Evolutionary conservation across 64 coral and sea anemone genomes (phyloP), one percentile per base, ranked within the genome.

Genomic region (Montipora efflorescens): DNA sequence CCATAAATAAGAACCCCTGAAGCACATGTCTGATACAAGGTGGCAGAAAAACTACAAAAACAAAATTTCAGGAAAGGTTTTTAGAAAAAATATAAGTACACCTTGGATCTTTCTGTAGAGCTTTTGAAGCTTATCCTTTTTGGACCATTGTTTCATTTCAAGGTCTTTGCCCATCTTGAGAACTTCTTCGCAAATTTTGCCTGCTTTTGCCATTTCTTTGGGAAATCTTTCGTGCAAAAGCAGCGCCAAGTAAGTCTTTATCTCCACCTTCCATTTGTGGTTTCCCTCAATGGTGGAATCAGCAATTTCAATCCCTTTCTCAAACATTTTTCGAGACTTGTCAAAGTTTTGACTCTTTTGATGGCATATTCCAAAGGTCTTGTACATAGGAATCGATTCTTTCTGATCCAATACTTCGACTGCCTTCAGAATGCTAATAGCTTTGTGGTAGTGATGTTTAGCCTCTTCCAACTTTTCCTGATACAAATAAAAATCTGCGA

Each of bases 341-440:
- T 79, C n/a, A 49, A 87, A n/a, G 12, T 50, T 87, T 4, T 14
- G 6, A 15, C 77, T 61, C 82, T 51, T 19, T 58, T 93, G 81
- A 78, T 13, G 50, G 82, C 91, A 93, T n/a, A 87, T 93, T 68
- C 81, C 91, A 84, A 78, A 78, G 18, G 86, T 93, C 45, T 87
- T 93, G 7, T 50, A 28, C 10, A 78, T 1, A 7, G 82, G 82
- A 87, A 93, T 18, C 23, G 91, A 71, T 19, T 93, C 91, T 87
- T 79, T 93, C 19, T 93, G 91, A 4, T 87, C 82, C 18, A 59
- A 23, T 28, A 70, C 19, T 28, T 44, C 72, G 8, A 93, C 5
- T 0, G 25, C 22, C 53, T 87, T 20, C 44, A 93, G 66, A 93
- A 93, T 78, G 28, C 14, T 2, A 71, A 93, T 87, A 25, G 91